Evolutionary conservation across 2,888 invertebrate genomes (phyloP).

Genomic region (Gonocerus acuteangulatus): DNA sequence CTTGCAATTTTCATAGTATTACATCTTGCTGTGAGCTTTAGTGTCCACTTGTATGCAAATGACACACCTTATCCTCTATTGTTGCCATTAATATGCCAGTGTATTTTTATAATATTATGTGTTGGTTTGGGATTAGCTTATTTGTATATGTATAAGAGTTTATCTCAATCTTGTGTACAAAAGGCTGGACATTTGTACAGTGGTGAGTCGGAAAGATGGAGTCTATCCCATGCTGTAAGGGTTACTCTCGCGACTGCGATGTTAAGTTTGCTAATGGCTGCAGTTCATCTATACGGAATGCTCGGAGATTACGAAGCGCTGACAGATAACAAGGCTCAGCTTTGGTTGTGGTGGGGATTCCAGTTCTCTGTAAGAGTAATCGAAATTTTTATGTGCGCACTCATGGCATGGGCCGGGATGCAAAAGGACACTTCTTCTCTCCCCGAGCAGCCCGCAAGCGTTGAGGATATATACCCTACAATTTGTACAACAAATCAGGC

Average conservation of each 20-base stretch:
- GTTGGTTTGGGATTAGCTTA: slow-evolving; percentile 77
- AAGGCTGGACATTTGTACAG: slow-evolving; percentile 43
- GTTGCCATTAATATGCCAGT: slow-evolving; percentile 69
- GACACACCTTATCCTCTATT: slow-evolving; percentile 37
- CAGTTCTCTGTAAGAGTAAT: slow-evolving; percentile 76
- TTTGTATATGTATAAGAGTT: slow-evolving; percentile 69
- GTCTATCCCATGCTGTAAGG: slow-evolving; percentile 76
- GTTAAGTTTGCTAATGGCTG: slow-evolving; percentile 72
- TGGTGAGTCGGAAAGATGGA: slow-evolving; percentile 44
- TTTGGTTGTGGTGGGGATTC: slow-evolving; percentile 88
- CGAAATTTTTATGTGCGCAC: slow-evolving; percentile 78
- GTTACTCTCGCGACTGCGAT: slow-evolving; percentile 81
- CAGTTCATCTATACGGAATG: slow-evolving; percentile 64
- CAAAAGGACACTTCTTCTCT: slow-evolving; percentile 41
- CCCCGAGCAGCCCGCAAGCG: slow-evolving; percentile 43
- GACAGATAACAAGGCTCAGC: slow-evolving; percentile 45
- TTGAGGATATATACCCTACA: slow-evolving; percentile 46
- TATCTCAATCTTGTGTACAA: slow-evolving; percentile 50
- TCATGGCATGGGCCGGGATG: slow-evolving; percentile 81
- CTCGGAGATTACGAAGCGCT: slow-evolving; percentile 43
- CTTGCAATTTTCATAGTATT: slow-evolving; percentile 69
- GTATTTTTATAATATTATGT: slow-evolving; percentile 77
- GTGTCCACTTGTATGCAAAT: slow-evolving; percentile 57
- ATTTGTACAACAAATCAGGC: slow-evolving; percentile 48
- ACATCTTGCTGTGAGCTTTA: slow-evolving; percentile 72